Evolutionary conservation across 2,797 vertebrate genomes (phyloP), one percentile per base, ranked within the genome.

Genomic region (Myotis findleyi): DNA sequence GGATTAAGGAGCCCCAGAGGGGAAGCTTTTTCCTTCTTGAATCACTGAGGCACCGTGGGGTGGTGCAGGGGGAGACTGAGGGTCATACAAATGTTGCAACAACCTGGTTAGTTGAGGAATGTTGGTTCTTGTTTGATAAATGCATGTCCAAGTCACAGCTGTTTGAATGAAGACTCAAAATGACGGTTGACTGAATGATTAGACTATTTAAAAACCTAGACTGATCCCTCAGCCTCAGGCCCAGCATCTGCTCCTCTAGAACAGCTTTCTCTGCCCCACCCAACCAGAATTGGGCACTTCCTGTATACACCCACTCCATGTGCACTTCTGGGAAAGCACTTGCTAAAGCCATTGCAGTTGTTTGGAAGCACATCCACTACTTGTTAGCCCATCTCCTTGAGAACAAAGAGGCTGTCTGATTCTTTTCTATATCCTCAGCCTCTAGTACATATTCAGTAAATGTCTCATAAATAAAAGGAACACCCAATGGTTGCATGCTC

Each of bases 81-180:
- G 57, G 38, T 57, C 86, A 44, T 27, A 25, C 9, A 55, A 71
- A 13, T 0, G 4, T 47, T 12, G 36, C 0, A 80, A 72, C 11
- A 57, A 77, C 9, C 76, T 17, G 25, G 13, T 76, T 87, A 75
- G 57, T 66, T 95, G 53, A 85, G 30, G 51, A 94, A 81, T 72
- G 57, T 47, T 83, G 62, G 25, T 55, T 89, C 89, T 55, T 77
- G 21, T 55, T 81, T 53, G 68, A 81, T 36, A 81, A 57, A 85
- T 9, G 4, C 18, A 41, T 7, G 10, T 76, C 55, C 73, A 62
- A 49, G 49, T 75, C 66, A 80, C 27, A 53, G 77, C 14, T 89
- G 21, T 59, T 75, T 92, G 77, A 84, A 94, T 27, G 38, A 83
- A 81, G n/a, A 92, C 55, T 6, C 72, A 79, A 72, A 93, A 79